Percentiles rank a stretch among this genome's conserved stretches.
phyloP scores from a whole-genome alignment of 2,113 vertebrate species.

The Pedionomus torquatus region DNA sequence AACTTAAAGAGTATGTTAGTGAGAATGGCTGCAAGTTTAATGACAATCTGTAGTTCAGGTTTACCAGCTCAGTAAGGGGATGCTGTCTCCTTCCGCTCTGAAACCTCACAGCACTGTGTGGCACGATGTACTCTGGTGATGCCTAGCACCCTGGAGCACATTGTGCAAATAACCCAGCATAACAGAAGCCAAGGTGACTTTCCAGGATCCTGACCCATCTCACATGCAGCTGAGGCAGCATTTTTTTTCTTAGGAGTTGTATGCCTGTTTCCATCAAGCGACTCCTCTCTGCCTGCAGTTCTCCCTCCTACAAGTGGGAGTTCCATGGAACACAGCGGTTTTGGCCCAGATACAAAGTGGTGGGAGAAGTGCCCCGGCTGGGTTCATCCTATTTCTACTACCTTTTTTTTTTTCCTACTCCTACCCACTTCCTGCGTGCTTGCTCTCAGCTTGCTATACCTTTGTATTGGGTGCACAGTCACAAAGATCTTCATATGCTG shows the following conservation, averaged over 20 bases:
- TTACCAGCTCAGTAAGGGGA: neutral
- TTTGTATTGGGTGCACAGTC: neutral
- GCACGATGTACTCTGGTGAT: accelerated
- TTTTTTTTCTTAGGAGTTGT: neutral
- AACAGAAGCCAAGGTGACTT: neutral
- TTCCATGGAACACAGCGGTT: neutral
- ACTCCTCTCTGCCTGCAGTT: neutral
- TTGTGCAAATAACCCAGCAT: neutral
- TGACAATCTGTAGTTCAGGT: neutral
- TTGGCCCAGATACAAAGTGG: neutral
- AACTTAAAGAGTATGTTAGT: neutral
- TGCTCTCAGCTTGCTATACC: neutral
- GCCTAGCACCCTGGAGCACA: accelerated
- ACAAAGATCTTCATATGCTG: neutral
- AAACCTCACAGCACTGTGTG: accelerated
- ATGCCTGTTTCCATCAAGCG: neutral
- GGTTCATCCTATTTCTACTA: neutral
- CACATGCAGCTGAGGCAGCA: neutral
- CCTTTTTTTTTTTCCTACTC: neutral
- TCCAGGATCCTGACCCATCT: neutral
- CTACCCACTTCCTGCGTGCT: neutral
- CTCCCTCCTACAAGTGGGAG: neutral
- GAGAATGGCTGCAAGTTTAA: neutral
- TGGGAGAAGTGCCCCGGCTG: neutral
- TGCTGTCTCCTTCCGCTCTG: neutral